Evolutionary conservation across 2,888 invertebrate genomes (phyloP).

Genomic region (Apomyelois bistriatella): DNA sequence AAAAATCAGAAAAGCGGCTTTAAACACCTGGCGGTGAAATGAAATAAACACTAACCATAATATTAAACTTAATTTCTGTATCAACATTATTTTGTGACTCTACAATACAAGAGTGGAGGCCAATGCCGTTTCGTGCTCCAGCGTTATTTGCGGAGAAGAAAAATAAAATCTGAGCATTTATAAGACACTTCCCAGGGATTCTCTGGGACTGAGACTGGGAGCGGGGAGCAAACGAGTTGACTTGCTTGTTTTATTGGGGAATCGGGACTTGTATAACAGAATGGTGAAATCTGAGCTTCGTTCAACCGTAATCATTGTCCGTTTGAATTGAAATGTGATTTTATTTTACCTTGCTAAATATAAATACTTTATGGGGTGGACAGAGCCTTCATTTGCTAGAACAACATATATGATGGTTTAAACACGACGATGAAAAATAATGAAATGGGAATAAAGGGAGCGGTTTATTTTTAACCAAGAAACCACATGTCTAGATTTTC

Average conservation of each 20-base stretch:
- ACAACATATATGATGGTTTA: no score
- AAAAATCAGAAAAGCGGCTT: no score
- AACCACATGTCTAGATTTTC: no score
- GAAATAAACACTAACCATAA: no score
- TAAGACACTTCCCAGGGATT: slow-evolving; percentile 3
- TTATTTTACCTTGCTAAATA: no score
- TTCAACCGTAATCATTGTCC: not conserved
- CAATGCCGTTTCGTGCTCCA: slow-evolving; percentile 6
- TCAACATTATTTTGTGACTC: not conserved
- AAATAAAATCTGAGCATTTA: slow-evolving; percentile 9
- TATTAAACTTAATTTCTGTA: not conserved
- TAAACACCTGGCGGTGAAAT: no score
- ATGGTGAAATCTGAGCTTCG: not conserved
- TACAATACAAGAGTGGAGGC: slow-evolving; percentile 7
- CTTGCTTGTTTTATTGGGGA: not conserved
- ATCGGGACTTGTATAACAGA: not conserved
- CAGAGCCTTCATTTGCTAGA: no score
- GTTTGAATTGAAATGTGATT: not conserved
- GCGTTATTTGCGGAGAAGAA: slow-evolving; percentile 8
- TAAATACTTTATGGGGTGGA: no score
- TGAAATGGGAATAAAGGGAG: no score
- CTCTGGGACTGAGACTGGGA: not conserved
- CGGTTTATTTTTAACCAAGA: no score
- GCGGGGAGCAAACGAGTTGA: not conserved
- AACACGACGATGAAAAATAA: no score